A percentile compares a stretch with the other conserved stretches of the same genome.
These are phyloP conservation scores for Hirtodrosophila alboralis DNA, from an alignment of 2,888 invertebrate genomes.

Conservation along the genomic window DNA sequence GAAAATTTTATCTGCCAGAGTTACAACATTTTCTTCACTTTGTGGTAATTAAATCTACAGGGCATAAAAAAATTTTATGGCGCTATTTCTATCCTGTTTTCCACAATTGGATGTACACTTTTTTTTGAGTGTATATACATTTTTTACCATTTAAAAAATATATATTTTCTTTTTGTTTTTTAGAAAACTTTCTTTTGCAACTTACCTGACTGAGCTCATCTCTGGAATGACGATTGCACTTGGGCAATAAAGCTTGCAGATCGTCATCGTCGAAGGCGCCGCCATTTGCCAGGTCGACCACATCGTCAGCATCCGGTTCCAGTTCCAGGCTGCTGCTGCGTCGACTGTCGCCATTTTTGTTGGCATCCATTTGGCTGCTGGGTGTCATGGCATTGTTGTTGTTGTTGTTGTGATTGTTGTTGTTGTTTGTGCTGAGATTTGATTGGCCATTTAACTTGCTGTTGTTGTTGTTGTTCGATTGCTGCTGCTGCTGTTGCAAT, in stretches of 20 bases:
- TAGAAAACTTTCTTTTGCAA: not conserved
- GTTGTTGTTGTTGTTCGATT: slow-evolving; percentile 50
- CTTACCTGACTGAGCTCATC: slow-evolving; percentile 85
- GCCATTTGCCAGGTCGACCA: slow-evolving; percentile 78
- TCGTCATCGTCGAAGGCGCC: slow-evolving; percentile 84
- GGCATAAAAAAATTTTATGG: no score
- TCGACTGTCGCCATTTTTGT: slow-evolving; percentile 41
- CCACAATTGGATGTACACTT: no score
- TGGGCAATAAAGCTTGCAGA: slow-evolving; percentile 83
- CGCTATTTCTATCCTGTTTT: no score
- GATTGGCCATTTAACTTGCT: slow-evolving; percentile 60
- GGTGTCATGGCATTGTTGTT: slow-evolving; percentile 45
- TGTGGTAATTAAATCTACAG: no score
- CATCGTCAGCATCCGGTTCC: slow-evolving; percentile 58
- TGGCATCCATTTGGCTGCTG: slow-evolving; percentile 22
- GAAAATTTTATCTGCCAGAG: no score
- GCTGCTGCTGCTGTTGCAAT: slow-evolving; percentile 61
- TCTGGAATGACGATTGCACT: slow-evolving; percentile 82
- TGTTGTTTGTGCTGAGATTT: slow-evolving; percentile 55
- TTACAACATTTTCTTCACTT: no score
- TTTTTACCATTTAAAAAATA: no score
- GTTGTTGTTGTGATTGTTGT: slow-evolving; percentile 31
- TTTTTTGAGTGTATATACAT: no score
- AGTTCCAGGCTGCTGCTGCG: slow-evolving; percentile 65
- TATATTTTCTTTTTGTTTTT: no score